Evolutionary conservation across 2,797 vertebrate species (phyloP).

Genomic region (Decapterus maruadsi): DNA sequence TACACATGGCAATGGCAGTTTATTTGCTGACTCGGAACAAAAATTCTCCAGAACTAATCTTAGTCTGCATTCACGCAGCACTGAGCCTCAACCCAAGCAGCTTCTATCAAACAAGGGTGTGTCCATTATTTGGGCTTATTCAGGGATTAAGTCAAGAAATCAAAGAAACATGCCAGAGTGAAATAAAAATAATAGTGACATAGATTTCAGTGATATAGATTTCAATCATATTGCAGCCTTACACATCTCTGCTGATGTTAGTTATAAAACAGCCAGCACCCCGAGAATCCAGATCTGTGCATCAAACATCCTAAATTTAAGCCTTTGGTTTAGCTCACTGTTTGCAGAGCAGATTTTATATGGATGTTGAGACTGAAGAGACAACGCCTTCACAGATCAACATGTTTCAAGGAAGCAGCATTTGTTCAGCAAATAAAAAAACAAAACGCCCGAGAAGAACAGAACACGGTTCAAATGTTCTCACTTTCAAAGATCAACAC

Average conservation of each 20-base stretch:
- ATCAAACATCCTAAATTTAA: slow-evolving; percentile 1
- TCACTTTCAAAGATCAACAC: not conserved
- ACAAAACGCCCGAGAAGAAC: not conserved
- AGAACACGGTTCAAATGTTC: not conserved
- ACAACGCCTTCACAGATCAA: slow-evolving; percentile 6
- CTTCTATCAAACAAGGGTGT: too few relatives aligned
- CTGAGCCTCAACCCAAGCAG: too few relatives aligned
- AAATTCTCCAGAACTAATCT: too few relatives aligned
- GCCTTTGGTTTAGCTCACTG: not conserved
- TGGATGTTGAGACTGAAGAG: not conserved
- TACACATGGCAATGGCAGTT: too few relatives aligned
- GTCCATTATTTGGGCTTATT: too few relatives aligned
- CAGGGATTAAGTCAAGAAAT: too few relatives aligned
- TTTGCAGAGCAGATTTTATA: not conserved
- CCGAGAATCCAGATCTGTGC: not conserved
- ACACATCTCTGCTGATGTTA: not conserved
- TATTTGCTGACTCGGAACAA: too few relatives aligned
- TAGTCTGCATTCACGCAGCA: too few relatives aligned
- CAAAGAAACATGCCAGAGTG: too few relatives aligned
- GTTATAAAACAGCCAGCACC: not conserved
- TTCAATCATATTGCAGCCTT: too few relatives aligned
- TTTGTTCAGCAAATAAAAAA: not conserved
- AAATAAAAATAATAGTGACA: too few relatives aligned
- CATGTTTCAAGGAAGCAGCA: not conserved
- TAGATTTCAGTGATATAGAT: too few relatives aligned